Evolutionary conservation across 2,797 vertebrate genomes (phyloP), one percentile per base, ranked within the genome.

Genomic region (Linurgus olivaceus): DNA sequence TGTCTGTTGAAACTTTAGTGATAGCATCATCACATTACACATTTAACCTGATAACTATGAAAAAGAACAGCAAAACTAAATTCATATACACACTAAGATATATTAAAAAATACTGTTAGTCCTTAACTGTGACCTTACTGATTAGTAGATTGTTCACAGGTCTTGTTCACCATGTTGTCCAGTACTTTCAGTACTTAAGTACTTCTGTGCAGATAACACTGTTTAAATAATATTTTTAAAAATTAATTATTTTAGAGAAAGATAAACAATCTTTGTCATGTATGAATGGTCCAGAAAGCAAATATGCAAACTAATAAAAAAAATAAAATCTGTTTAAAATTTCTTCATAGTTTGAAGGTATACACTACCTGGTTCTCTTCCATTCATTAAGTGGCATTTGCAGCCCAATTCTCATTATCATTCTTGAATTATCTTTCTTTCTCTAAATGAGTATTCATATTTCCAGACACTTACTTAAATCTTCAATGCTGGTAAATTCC

Each of bases 1-100:
- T 95, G 72, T 52, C 75, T 37, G 50, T 68, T 90, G 89, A 95
- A 95, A 93, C 86, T 92, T 91, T 42, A 94, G 91, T 85, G 85
- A 84, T 54, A 80, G 33, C 33, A 40, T 61, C 86, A 92, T 82
- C 90, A 85, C 67, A 92, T 85, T 86, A 86, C 86, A 86, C n/a
- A 92, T 68, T 96, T 95, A 93, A 95, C 87, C 88, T 85, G 40
- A 18, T 80, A 89, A 94, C 82, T 75, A 87, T 66, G 29, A 94
- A 96, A 94, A 58, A 62, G 62, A 97, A 88, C 65, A 93, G 83
- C 29, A 82, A 91, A 92, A 90, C 44, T 25, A 67, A 76, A 70
- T 72, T 66, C 47, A 74, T 73, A 72, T 47, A 67, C 17, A 73
- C n/a, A 47, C 29, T 66, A 81, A 88, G 48, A 31, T 54, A 78